Conservation (phyloP, 2,888 invertebrate species). For the Cremastinae sp. region DNA sequence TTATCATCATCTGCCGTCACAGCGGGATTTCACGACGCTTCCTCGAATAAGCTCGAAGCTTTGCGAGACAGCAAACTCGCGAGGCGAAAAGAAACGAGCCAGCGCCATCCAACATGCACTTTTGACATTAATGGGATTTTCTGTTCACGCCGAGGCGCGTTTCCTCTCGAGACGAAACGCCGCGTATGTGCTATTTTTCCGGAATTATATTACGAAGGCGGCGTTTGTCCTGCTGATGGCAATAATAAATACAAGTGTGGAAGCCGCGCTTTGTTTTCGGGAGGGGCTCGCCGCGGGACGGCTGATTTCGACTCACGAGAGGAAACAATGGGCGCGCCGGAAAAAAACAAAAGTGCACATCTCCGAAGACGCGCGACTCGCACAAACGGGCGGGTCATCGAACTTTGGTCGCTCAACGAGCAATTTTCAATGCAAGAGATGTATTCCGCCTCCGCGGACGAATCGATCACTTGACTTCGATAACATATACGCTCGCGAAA, state of each 20-base stretch:
- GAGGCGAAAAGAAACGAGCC: neutral
- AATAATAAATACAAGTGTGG: too few species aligned
- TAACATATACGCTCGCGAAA: neutral
- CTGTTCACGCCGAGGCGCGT: neutral
- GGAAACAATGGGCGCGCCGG: neutral
- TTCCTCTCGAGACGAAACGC: too few species aligned
- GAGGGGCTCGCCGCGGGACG: neutral
- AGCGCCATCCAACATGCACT: conserved; percentile 28
- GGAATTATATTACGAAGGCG: neutral
- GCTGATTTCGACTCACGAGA: neutral
- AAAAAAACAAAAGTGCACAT: neutral
- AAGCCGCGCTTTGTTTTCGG: neutral
- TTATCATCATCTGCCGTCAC: conserved; percentile 47
- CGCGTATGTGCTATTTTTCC: too few species aligned
- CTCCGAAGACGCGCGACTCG: neutral
- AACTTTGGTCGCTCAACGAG: conserved; percentile 29
- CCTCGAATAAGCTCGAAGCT: conserved; percentile 1
- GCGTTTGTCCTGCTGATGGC: neutral
- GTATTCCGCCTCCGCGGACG: conserved; percentile 15
- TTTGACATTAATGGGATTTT: conserved; percentile 38
- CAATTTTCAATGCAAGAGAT: conserved; percentile 10
- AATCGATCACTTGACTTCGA: conserved; percentile 9
- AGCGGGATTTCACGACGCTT: conserved; percentile 40
- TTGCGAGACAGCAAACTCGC: conserved; percentile 1
- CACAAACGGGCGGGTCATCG: conserved; percentile 31